phyloP scores from a whole-genome alignment of 1,140 invertebrate species.

The Drosophila pandora region DNA sequence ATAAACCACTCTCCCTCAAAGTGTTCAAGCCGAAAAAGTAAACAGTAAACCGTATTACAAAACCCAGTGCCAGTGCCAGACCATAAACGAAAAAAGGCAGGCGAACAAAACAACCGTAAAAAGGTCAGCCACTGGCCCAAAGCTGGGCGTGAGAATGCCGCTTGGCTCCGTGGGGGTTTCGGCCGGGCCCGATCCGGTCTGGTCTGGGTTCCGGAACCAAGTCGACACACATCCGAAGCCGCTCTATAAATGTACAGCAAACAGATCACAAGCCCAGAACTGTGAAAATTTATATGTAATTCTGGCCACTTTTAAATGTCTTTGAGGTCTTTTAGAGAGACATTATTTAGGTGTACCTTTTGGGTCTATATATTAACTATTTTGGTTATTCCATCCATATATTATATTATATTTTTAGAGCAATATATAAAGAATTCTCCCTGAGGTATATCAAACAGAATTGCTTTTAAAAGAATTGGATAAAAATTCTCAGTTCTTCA shows the following conservation, averaged over 20 bases:
- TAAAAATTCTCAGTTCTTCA: too few species aligned
- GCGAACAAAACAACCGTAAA: conserved; percentile 56
- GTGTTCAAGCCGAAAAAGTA: conserved; percentile 39
- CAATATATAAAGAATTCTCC: too few species aligned
- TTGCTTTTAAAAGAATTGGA: too few species aligned
- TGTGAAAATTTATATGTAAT: neutral
- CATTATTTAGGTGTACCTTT: too few species aligned
- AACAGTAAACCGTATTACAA: conserved; percentile 56
- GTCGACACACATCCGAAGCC: conserved; percentile 53
- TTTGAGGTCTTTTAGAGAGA: neutral
- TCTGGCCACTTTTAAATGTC: neutral
- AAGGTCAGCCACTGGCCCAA: conserved; percentile 57
- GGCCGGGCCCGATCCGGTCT: too few species aligned
- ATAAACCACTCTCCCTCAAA: neutral
- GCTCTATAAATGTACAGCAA: conserved; percentile 64
- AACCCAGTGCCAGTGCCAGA: conserved; percentile 37
- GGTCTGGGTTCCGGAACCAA: conserved; percentile 22
- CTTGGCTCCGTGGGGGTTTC: conserved; percentile 10
- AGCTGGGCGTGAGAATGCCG: conserved; percentile 65
- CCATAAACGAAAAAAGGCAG: conserved; percentile 34
- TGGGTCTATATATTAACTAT: too few species aligned
- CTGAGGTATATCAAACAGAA: too few species aligned
- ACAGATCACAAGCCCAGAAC: conserved; percentile 6
- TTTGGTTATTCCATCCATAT: too few species aligned
- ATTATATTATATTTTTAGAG: too few species aligned